phyloP scores from a whole-genome alignment of 2,888 invertebrate genomes.

The Rhimphoctona megacephalus region DNA sequence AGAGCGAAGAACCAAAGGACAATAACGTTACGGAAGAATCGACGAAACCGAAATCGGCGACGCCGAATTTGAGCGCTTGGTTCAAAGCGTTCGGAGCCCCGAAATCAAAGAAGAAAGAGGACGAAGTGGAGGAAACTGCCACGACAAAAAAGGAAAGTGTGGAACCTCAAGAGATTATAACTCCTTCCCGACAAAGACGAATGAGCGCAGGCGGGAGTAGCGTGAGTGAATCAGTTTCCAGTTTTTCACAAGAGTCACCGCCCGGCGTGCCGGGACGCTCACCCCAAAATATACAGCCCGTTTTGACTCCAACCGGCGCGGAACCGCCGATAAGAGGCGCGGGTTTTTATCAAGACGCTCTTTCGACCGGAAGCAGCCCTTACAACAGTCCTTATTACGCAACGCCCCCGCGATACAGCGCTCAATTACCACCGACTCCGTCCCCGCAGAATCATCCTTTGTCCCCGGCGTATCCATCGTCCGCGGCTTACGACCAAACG shows the following conservation, averaged over 20 bases:
- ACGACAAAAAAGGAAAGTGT: slow-evolving; percentile 81
- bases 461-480: slow-evolving; percentile 87
- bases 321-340: slow-evolving; percentile 93
- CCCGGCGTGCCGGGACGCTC: slow-evolving; percentile 86
- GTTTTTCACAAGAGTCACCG: slow-evolving; percentile 87
- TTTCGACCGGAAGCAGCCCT: slow-evolving; percentile 93
- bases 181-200: slow-evolving; percentile 85
- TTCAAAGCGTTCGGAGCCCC: slow-evolving; percentile 96
- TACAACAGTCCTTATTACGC: slow-evolving; percentile 88
- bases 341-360: slow-evolving; percentile 95
- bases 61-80: slow-evolving; percentile 96
- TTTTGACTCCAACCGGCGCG: slow-evolving; percentile 87
- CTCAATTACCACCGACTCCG: slow-evolving; percentile 89
- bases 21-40: slow-evolving; percentile 77
- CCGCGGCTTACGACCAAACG: slow-evolving; percentile 83
- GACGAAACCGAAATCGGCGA: slow-evolving; percentile 89
- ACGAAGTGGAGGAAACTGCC: slow-evolving; percentile 81
- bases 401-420: slow-evolving; percentile 88
- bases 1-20: slow-evolving; percentile 66
- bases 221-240: slow-evolving; percentile 82
- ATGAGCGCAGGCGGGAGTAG: slow-evolving; percentile 82
- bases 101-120: slow-evolving; percentile 89
- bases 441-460: slow-evolving; percentile 87
- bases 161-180: slow-evolving; percentile 81
- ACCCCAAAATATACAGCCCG: slow-evolving; percentile 78